Base-by-base conservation (phyloP, 2,888 invertebrate species). In the Phlogophora meticulosa region DNA sequence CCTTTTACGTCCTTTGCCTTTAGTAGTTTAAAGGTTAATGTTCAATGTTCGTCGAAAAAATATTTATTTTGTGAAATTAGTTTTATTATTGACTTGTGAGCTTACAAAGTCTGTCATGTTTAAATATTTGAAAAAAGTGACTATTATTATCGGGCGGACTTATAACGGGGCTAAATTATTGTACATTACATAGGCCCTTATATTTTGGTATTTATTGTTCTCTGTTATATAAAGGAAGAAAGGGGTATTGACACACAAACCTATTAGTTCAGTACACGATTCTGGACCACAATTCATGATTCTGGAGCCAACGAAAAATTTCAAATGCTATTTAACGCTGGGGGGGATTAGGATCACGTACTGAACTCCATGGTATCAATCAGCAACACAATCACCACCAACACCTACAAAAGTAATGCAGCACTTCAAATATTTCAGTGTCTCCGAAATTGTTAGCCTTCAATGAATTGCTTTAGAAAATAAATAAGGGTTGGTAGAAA, bases 401-500 rank as follows among this genome's bases (percentile, higher is more conserved):
- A n/a, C n/a, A n/a, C n/a, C 49, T n/a, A 49, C 40, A 34, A 40
- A 40, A 45, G 66, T 57, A 65, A 48, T n/a, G 46, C 40, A 38
- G 17, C 9, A 11, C 15, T 22, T 48, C 75, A 34, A 42, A 70
- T 52, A 53, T 58, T 43, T 69, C 43, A 62, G 24, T 48, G 38
- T 36, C 42, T 32, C 20, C 10, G 28, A 78, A 72, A 72, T 66
- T 61, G 61, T 60, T 66, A 48, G 38, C 38, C 43, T 53, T 52
- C 36, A 64, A 63, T 60, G 62, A 73, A 73, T 53, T 40, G 43
- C 49, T 57, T 17, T 34, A 55, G 52, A 56, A 55, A 78, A 76
- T 73, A 73, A 78, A 76, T 66, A 78, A 63, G 48, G 68, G 57
- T 53, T 56, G 63, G 57, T 38, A 48, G 55, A 63, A 66, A 79